Evolutionary conservation across 1,140 invertebrate genomes (phyloP).

Genomic region (Eriocheir sinensis): DNA sequence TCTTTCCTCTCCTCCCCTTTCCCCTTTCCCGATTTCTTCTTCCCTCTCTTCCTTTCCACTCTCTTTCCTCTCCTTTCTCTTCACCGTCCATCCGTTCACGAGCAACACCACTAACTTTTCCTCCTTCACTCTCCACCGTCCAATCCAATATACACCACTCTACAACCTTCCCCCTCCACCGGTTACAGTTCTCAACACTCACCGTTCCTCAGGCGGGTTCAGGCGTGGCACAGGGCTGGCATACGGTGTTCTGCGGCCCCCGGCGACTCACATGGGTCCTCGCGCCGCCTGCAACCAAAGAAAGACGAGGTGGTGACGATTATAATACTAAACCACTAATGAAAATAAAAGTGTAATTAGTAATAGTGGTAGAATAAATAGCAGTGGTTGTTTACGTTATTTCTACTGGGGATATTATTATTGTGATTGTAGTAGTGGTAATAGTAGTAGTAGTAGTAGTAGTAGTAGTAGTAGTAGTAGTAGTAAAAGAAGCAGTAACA

Average conservation of each 20-base stretch:
- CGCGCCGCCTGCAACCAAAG: not conserved
- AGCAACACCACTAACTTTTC: too few species aligned
- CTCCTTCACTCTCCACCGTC: too few species aligned
- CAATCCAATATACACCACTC: too few species aligned
- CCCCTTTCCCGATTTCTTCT: too few species aligned
- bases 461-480: not conserved
- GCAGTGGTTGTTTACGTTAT: not conserved
- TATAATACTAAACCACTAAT: too few species aligned
- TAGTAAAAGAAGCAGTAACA: not conserved
- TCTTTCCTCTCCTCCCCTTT: too few species aligned
- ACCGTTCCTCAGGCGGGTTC: not conserved
- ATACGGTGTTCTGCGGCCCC: not conserved
- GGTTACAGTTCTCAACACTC: too few species aligned
- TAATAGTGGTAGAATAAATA: not conserved
- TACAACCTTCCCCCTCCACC: too few species aligned
- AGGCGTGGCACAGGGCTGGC: not conserved
- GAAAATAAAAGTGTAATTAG: not conserved
- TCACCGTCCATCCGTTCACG: too few species aligned
- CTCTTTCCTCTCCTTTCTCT: too few species aligned
- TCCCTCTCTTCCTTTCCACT: too few species aligned
- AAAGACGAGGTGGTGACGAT: not conserved
- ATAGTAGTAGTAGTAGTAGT: conserved; percentile 1
- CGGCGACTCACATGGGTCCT: not conserved
- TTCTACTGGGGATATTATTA: not conserved
- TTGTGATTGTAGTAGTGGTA: not conserved